A percentile compares a stretch with the other conserved stretches of the same genome.
phyloP scores from a whole-genome alignment of 2,113 vertebrate species.

The Myotis lucifugus region DNA sequence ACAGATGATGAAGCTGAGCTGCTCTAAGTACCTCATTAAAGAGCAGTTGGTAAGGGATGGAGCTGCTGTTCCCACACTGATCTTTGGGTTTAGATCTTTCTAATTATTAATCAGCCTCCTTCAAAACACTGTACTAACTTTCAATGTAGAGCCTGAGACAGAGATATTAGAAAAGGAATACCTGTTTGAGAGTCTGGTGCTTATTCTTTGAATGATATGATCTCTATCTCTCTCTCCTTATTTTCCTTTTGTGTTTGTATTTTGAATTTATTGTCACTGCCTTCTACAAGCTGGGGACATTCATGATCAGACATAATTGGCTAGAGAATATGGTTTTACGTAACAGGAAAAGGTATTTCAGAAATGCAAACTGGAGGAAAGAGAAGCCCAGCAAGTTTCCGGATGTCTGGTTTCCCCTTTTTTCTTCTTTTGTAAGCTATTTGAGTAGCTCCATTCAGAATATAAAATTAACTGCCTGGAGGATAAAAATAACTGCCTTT shows the following conservation, averaged over 20 bases:
- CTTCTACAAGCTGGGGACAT: background rate
- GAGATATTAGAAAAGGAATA: background rate
- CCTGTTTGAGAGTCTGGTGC: background rate
- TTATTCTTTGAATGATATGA: background rate
- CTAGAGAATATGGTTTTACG: constrained; percentile 25
- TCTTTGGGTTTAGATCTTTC: background rate
- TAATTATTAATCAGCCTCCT: background rate
- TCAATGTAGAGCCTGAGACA: background rate
- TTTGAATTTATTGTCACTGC: background rate
- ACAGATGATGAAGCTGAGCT: background rate
- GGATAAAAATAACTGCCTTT: constrained; percentile 72
- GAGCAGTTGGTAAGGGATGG: background rate
- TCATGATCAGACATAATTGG: background rate
- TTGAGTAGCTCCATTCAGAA: constrained; percentile 22
- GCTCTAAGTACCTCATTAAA: background rate
- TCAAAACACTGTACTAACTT: background rate
- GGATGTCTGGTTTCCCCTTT: background rate
- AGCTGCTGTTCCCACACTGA: background rate
- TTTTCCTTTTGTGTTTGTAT: background rate
- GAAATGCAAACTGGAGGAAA: constrained; percentile 14
- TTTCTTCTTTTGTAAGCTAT: background rate
- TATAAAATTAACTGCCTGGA: background rate
- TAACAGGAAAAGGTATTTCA: constrained; percentile 62
- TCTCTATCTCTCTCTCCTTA: background rate
- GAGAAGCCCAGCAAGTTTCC: background rate